phyloP scores from a whole-genome alignment of 2,888 invertebrate genomes.

The Sphaeridia pumilis region DNA sequence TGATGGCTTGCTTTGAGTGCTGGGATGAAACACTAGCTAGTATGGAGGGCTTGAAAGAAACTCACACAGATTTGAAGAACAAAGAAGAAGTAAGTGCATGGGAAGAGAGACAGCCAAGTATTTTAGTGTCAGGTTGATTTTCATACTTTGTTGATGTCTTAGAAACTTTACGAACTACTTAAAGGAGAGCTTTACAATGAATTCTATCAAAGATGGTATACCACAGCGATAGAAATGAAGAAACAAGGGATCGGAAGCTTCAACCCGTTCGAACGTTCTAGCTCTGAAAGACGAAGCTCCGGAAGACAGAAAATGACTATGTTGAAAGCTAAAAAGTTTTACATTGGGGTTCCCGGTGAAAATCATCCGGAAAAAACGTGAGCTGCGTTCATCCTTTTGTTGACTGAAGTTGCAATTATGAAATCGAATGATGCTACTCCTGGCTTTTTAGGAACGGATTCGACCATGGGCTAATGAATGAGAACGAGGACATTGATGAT shows the following conservation, averaged over 20 bases:
- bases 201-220: constrained; percentile 54
- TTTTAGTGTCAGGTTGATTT: background rate
- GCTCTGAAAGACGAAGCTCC: constrained; percentile 47
- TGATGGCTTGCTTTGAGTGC: constrained; percentile 56
- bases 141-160: constrained; percentile 34
- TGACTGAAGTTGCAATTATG: too few species aligned
- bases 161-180: constrained; percentile 56
- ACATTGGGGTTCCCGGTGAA: constrained; percentile 42
- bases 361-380: too few species aligned
- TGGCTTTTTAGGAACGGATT: too few species aligned
- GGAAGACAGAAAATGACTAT: constrained; percentile 43
- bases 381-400: too few species aligned
- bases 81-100: constrained; percentile 50
- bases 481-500: constrained; percentile 35
- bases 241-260: constrained; percentile 48
- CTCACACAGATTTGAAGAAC: constrained; percentile 59
- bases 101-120: background rate
- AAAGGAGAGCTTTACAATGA: constrained; percentile 60
- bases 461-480: too few species aligned
- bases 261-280: constrained; percentile 48
- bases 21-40: constrained; percentile 62
- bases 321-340: constrained; percentile 46
- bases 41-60: constrained; percentile 71
- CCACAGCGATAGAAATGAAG: constrained; percentile 45
- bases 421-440: too few species aligned